phyloP scores from a whole-genome alignment of 2,797 vertebrate genomes.

The Protonibea diacanthus region DNA sequence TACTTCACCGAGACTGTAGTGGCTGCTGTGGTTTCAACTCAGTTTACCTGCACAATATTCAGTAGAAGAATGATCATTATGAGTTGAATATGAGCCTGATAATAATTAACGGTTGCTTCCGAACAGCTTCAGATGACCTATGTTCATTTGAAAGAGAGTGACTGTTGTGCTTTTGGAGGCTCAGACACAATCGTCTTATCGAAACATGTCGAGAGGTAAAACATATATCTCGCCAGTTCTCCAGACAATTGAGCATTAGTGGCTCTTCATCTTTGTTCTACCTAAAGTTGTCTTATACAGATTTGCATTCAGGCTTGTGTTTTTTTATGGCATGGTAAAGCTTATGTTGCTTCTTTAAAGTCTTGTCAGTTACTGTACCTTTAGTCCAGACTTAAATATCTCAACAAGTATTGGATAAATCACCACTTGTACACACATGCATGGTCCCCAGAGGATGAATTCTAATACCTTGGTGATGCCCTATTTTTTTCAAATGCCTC shows the following conservation, averaged over 20 bases:
- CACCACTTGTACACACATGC: background rate
- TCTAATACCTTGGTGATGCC: background rate
- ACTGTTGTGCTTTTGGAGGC: constrained; percentile 13
- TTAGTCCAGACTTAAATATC: background rate
- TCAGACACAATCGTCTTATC: background rate
- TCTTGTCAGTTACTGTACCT: background rate
- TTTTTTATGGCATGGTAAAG: background rate
- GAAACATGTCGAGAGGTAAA: too few relatives aligned
- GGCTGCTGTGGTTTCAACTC: background rate
- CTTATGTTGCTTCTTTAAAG: background rate
- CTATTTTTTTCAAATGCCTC: background rate
- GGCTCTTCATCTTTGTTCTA: background rate
- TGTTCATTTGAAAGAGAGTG: background rate
- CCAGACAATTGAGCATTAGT: background rate
- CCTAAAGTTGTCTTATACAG: background rate
- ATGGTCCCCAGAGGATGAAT: background rate
- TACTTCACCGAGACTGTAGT: background rate
- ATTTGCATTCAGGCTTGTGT: background rate
- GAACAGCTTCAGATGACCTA: background rate
- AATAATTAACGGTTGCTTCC: background rate
- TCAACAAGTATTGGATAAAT: background rate
- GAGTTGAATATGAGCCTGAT: background rate
- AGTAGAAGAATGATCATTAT: background rate
- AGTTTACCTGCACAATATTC: background rate
- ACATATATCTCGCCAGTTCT: too few relatives aligned